Conservation (phyloP, 1,140 invertebrate species). For the Mamestra configurata region DNA sequence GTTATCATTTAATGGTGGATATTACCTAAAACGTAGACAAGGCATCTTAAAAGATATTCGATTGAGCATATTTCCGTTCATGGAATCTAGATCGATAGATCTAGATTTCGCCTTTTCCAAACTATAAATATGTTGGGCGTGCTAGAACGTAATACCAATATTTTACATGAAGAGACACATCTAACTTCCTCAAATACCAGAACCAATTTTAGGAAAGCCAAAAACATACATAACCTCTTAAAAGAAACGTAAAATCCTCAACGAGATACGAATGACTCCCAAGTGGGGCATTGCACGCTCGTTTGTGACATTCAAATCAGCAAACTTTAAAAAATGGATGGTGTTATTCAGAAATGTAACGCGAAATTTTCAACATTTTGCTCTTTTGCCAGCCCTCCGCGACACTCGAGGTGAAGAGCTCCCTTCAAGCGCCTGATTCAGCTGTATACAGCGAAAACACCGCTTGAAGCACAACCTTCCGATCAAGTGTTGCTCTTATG, state of each 20-base stretch:
- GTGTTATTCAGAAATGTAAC: constrained; percentile 35
- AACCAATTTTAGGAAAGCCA: too few relatives aligned
- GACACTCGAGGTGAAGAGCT: constrained; percentile 42
- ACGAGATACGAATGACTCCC: not conserved
- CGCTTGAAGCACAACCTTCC: constrained; percentile 48
- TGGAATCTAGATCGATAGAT: too few relatives aligned
- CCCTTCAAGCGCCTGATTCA: constrained; percentile 38
- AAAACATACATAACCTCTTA: too few relatives aligned
- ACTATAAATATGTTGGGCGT: too few relatives aligned
- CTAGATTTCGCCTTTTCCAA: too few relatives aligned
- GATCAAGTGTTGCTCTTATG: constrained; percentile 48
- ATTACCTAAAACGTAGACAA: too few relatives aligned
- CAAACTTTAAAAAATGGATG: constrained; percentile 24
- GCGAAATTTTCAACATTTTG: constrained; percentile 33
- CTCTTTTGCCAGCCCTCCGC: constrained; percentile 43
- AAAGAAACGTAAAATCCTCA: not conserved
- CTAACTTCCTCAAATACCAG: too few relatives aligned
- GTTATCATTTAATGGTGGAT: too few relatives aligned
- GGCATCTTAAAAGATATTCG: too few relatives aligned
- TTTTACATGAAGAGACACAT: too few relatives aligned
- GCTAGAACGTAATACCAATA: too few relatives aligned
- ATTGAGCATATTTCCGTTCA: too few relatives aligned
- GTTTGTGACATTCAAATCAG: constrained; percentile 35
- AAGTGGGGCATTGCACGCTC: not conserved
- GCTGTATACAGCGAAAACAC: constrained; percentile 52